Evolutionary conservation across 2,888 invertebrate species (phyloP).

Genomic region (Polydrusus tereticollis): DNA sequence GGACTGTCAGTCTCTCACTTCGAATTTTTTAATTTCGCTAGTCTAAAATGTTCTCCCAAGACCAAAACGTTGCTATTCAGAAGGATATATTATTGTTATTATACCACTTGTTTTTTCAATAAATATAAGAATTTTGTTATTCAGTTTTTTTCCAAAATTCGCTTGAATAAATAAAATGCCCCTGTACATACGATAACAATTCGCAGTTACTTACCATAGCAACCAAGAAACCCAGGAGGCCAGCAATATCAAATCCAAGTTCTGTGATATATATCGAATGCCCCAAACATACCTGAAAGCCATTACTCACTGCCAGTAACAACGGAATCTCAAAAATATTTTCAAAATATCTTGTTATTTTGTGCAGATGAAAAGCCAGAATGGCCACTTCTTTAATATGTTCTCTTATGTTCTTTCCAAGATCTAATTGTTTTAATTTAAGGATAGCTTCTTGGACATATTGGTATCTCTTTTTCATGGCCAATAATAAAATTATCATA

Average conservation of each 20-base stretch:
- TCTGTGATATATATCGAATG: neutral
- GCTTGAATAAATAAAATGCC: no score
- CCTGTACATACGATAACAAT: no score
- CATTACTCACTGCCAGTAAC: neutral
- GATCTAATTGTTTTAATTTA: neutral
- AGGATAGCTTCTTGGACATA: neutral
- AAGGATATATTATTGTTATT: no score
- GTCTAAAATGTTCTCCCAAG: no score
- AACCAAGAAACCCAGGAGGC: neutral
- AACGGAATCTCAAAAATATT: neutral
- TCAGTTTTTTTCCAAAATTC: no score
- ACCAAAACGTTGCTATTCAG: no score
- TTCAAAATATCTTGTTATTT: neutral
- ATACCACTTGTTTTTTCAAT: no score
- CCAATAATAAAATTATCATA: neutral
- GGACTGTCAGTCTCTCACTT: no score
- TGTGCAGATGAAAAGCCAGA: neutral
- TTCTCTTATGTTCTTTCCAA: neutral
- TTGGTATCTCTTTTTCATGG: neutral
- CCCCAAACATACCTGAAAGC: neutral
- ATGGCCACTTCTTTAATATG: neutral
- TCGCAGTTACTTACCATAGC: neutral
- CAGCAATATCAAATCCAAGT: neutral
- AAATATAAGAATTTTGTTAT: no score
- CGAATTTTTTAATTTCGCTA: no score